Conservation (phyloP, 2,797 vertebrate species). For the Denticeps clupeoides region DNA sequence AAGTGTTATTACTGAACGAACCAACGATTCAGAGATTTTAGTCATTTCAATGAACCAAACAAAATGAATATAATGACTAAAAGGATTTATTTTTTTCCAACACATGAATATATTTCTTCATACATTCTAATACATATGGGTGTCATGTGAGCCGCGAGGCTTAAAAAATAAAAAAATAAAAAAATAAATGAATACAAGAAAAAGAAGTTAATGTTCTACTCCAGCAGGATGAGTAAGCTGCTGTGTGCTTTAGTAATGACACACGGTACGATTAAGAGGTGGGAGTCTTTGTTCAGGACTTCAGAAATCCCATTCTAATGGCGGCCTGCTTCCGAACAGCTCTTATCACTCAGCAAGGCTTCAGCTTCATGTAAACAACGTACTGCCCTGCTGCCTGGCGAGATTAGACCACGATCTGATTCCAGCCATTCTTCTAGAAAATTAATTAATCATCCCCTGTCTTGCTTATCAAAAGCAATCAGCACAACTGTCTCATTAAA, state of each 20-base stretch:
- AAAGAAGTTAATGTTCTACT: no score
- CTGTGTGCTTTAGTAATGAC: constrained; percentile 22
- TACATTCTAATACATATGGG: no score
- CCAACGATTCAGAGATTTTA: no score
- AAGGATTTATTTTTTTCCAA: no score
- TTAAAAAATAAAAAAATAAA: no score
- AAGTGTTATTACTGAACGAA: no score
- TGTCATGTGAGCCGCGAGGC: no score
- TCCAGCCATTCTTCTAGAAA: constrained; percentile 14
- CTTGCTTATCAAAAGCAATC: constrained; percentile 16
- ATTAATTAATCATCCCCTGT: constrained; percentile 24
- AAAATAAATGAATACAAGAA: no score
- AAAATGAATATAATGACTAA: no score
- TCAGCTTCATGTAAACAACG: constrained; percentile 3
- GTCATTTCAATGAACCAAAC: no score
- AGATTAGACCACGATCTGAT: constrained; percentile 15
- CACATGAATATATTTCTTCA: no score
- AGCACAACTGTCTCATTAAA: constrained; percentile 22
- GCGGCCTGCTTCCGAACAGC: constrained; percentile 13
- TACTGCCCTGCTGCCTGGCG: background rate
- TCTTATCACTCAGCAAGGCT: constrained; percentile 10
- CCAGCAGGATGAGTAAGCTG: constrained; percentile 17
- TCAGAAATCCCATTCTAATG: constrained; percentile 16
- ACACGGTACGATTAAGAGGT: constrained; percentile 24
- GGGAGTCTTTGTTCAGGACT: constrained; percentile 22